Percentiles rank a stretch among this genome's conserved stretches.
Evolutionary conservation across 2,797 vertebrate species (phyloP).

Genomic region (Falco biarmicus): DNA sequence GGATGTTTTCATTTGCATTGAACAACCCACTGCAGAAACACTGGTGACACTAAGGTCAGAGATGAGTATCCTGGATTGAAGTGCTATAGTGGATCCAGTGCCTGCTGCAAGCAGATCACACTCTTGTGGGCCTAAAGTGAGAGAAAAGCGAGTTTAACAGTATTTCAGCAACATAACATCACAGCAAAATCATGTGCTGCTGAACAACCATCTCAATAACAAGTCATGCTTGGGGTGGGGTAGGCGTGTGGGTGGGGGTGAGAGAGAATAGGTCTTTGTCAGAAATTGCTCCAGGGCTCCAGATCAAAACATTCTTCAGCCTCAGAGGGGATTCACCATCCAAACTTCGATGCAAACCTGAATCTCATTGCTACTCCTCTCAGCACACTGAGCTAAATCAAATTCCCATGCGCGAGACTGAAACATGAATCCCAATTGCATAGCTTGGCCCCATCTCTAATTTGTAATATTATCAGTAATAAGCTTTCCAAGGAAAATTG

Average conservation of each 20-base stretch:
- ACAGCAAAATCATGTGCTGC: slow-evolving; percentile 37
- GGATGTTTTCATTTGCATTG: background rate
- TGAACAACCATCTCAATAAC: background rate
- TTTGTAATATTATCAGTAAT: slow-evolving; percentile 27
- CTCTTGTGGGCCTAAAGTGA: background rate
- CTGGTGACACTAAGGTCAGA: background rate
- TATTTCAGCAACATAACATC: slow-evolving; percentile 24
- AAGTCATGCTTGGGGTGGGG: background rate
- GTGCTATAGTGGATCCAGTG: rapidly evolving
- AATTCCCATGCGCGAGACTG: background rate
- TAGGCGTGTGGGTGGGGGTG: background rate
- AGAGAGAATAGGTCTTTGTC: slow-evolving; percentile 38
- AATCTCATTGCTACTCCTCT: slow-evolving; percentile 46
- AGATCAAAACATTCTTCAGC: slow-evolving; percentile 55
- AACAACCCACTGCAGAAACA: background rate
- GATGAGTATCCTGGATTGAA: rapidly evolving
- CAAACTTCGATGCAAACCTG: slow-evolving; percentile 5
- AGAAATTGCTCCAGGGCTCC: background rate
- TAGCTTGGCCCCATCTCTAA: slow-evolving; percentile 16
- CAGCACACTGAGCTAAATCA: slow-evolving; percentile 15
- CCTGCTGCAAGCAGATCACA: background rate
- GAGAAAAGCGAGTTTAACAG: slow-evolving; percentile 58
- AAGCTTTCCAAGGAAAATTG: slow-evolving; percentile 19
- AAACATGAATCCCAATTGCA: background rate
- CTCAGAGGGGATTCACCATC: background rate